Conservation (phyloP, 2,888 invertebrate genomes). For the Zhuqinia jingwanae region DNA sequence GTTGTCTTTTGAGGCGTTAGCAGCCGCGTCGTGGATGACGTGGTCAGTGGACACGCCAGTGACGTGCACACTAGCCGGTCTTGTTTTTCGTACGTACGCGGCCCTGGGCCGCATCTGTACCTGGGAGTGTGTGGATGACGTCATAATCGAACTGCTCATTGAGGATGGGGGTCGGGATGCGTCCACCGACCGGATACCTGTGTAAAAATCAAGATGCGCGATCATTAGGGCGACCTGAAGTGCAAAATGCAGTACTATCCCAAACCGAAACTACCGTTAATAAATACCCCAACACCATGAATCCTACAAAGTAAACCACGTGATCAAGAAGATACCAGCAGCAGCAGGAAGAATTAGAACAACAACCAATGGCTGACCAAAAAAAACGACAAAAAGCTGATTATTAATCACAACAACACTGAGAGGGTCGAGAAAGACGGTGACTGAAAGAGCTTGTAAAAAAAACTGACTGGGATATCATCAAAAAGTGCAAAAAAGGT, state of each 20-base stretch:
- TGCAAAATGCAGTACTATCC: background rate
- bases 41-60: conserved; percentile 74
- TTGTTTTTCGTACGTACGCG: conserved; percentile 74
- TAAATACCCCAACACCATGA: conserved; percentile 43
- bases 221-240: background rate
- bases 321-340: background rate
- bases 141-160: conserved; percentile 76
- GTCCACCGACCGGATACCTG: conserved; percentile 75
- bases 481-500: background rate
- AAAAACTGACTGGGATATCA: background rate
- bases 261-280: background rate
- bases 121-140: conserved; percentile 78
- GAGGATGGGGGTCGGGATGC: conserved; percentile 76
- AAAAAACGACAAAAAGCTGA: background rate
- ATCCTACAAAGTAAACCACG: background rate
- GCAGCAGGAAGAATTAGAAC: background rate
- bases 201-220: background rate
- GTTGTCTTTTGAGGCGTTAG: conserved; percentile 58
- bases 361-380: too few relatives aligned
- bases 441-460: background rate
- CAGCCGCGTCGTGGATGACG: too few relatives aligned
- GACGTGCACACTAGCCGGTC: conserved; percentile 78
- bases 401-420: background rate
- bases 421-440: background rate
- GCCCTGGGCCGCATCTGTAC: conserved; percentile 74